These are phyloP conservation scores for Pelmatolapia mariae DNA, from an alignment of 2,113 vertebrate genomes.

Conservation along the genomic window DNA sequence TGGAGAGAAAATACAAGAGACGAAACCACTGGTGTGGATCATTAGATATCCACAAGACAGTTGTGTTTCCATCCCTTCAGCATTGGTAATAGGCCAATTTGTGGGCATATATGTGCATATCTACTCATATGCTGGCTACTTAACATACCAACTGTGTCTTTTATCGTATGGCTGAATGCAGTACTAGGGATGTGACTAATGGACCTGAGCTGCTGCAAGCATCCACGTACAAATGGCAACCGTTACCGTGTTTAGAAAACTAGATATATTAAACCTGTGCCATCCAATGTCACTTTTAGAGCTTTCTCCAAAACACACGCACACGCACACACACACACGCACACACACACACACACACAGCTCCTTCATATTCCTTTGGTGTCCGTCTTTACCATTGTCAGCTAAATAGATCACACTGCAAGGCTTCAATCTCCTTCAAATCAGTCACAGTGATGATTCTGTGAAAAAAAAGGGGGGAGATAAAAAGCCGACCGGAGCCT, in stretches of 20 bases:
- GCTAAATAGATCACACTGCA: constrained; percentile 46
- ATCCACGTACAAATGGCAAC: constrained; percentile 18
- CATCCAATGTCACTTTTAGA: constrained; percentile 15
- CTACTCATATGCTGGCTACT: background rate
- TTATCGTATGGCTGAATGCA: background rate
- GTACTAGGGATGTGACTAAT: constrained; percentile 9
- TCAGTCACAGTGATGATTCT: constrained; percentile 61
- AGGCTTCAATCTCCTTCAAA: constrained; percentile 58
- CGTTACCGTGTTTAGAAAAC: background rate
- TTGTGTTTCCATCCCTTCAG: constrained; percentile 12
- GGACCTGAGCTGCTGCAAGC: constrained; percentile 1
- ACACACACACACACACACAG: background rate
- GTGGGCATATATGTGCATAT: background rate
- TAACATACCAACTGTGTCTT: background rate
- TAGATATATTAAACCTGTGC: constrained; percentile 28
- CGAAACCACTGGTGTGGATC: constrained; percentile 24
- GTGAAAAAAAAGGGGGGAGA: constrained; percentile 29
- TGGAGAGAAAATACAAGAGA: constrained; percentile 22
- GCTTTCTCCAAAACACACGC: background rate
- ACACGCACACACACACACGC: background rate
- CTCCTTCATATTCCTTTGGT: constrained; percentile 21
- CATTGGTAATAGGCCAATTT: background rate
- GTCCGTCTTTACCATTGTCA: constrained; percentile 31
- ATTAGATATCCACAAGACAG: constrained; percentile 28
- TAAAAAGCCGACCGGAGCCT: constrained; percentile 43